phyloP scores from a whole-genome alignment of 2,888 invertebrate genomes.

The Perizoma flavofasciatum region DNA sequence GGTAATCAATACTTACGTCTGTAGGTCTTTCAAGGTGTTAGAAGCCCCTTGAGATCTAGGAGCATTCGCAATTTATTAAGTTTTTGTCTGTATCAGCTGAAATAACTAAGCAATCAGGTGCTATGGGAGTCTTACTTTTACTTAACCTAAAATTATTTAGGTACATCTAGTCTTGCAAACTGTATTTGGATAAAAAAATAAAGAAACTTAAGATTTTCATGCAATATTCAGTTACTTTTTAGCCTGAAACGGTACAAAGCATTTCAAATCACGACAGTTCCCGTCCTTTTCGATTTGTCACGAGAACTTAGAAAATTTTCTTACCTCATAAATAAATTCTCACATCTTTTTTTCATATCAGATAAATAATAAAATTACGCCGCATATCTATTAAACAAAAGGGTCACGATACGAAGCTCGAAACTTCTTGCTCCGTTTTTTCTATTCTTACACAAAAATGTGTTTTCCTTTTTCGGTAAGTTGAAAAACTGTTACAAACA shows the following conservation, averaged over 20 bases:
- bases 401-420: constrained; percentile 38
- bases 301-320: constrained; percentile 21
- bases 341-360: constrained; percentile 32
- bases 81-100: constrained; percentile 19
- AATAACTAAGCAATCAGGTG: constrained; percentile 15
- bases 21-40: constrained; percentile 41
- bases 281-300: constrained; percentile 38
- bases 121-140: constrained; percentile 18
- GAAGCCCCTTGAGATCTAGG: constrained; percentile 29
- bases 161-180: constrained; percentile 1
- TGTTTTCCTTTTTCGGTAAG: constrained; percentile 50
- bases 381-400: constrained; percentile 38
- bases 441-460: constrained; percentile 45
- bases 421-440: constrained; percentile 44
- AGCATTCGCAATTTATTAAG: constrained; percentile 39
- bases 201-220: not conserved
- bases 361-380: constrained; percentile 36
- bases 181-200: constrained; percentile 6
- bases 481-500: constrained; percentile 61
- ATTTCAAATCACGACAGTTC: constrained; percentile 11
- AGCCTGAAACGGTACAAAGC: constrained; percentile 1
- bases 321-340: constrained; percentile 15
- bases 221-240: constrained; percentile 13
- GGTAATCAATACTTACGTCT: constrained; percentile 43
- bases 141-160: constrained; percentile 11